Percentiles rank a stretch among this genome's conserved stretches.
These are phyloP conservation scores for Cinara cedri DNA, from an alignment of 2,888 invertebrate genomes.

Conservation along the genomic window DNA sequence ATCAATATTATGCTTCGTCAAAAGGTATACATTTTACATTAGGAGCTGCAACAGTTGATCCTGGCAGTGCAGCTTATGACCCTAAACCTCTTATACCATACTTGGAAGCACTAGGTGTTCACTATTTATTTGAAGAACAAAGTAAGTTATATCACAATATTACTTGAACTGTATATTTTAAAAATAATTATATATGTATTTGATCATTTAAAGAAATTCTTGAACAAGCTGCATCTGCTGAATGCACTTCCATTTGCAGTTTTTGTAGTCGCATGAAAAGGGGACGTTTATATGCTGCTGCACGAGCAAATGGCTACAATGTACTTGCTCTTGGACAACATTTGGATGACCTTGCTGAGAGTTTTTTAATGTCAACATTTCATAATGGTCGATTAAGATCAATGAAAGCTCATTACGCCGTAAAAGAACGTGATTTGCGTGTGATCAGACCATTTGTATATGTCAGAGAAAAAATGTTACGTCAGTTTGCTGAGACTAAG, in stretches of 20 bases:
- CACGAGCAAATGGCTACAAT: constrained; percentile 79
- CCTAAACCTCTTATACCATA: constrained; percentile 75
- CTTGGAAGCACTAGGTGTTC: constrained; percentile 74
- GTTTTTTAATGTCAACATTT: constrained; percentile 81
- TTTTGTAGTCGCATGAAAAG: constrained; percentile 77
- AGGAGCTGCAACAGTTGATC: constrained; percentile 76
- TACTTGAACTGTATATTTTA: not conserved
- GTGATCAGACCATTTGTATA: constrained; percentile 87
- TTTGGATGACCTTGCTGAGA: constrained; percentile 82
- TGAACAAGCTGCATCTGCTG: constrained; percentile 64
- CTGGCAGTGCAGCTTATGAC: constrained; percentile 69
- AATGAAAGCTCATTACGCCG: constrained; percentile 80
- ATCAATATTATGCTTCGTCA: constrained; percentile 76
- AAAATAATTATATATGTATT: constrained; percentile 33
- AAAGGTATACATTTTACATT: constrained; percentile 77
- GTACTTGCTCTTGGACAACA: constrained; percentile 88
- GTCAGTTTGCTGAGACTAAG: constrained; percentile 76
- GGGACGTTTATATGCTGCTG: constrained; percentile 76
- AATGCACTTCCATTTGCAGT: constrained; percentile 69
- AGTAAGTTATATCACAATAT: constrained; percentile 62
- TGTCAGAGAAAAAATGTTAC: constrained; percentile 77
- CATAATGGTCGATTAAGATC: constrained; percentile 80
- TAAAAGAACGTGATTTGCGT: constrained; percentile 80
- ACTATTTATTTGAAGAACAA: constrained; percentile 78
- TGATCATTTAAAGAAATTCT: constrained; percentile 65